Evolutionary conservation across 2,113 vertebrate species (phyloP), one percentile per base, ranked within the genome.

Genomic region (Pogona vitticeps): DNA sequence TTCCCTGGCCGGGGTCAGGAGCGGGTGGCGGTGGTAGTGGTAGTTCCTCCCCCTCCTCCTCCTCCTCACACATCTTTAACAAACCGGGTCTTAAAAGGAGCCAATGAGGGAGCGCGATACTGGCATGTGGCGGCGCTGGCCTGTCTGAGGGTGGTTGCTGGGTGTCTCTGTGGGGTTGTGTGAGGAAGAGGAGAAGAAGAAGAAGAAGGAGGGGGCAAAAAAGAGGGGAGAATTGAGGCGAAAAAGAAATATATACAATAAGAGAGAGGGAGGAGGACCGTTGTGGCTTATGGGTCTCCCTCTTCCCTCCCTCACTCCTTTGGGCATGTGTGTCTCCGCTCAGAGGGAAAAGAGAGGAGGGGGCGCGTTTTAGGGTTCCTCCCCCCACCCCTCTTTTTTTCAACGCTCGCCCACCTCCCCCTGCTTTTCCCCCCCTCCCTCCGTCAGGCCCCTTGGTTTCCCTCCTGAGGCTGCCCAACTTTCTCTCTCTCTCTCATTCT

Each of bases 71-170:
- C 80, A 36, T 2, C 2, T 1, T 20, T 26, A 3, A 13, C 7
- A 36, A 13, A 5, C 65, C 46, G 65, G 42, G 56, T 9, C 31
- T 33, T 12, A 14, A 38, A 38, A 17, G 9, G 3, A 40, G 3
- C 96, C 96, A 96, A 96, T 97, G 23, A 61, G 1, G 42, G 40
- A 9, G 72, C 65, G 58, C 85, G 91, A 96, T 96, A 97, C 95
- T 97, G 94, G 92, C 90, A 95, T 88, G 95, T 95, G 95, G 76
- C 36, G 84, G n/a, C 95, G 92, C 83, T 94, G 94, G 61, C 94
- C 93, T 92, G 92, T 87, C 91, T 94, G 86, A 33, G 58, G 85
- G 77, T 80, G 90, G 78, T 82, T 86, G 88, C 87, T 87, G 93
- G 93, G 94, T 94, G 95, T 89, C 89, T 86, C 82, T n/a, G 76